Evolutionary conservation across 2,888 invertebrate species (phyloP).

Genomic region (Calameuta idolon): DNA sequence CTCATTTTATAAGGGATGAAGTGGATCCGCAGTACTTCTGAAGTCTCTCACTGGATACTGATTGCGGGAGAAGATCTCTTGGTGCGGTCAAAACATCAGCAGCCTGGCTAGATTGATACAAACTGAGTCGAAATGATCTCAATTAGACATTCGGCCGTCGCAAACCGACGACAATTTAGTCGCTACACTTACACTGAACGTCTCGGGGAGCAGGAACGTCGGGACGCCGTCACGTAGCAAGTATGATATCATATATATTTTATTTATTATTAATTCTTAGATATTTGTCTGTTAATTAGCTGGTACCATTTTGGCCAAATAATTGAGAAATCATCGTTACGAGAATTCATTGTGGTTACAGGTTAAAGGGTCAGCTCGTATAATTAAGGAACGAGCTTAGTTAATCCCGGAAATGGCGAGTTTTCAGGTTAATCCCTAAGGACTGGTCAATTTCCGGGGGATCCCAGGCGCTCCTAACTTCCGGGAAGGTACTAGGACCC

Average conservation of each 20-base stretch:
- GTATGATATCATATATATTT: not conserved
- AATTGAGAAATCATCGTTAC: not conserved
- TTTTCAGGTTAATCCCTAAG: not conserved
- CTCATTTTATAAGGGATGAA: not conserved
- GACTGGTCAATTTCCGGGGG: not conserved
- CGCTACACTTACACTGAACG: not conserved
- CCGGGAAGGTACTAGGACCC: not conserved
- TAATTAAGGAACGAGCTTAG: not conserved
- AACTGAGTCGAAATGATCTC: slow-evolving; percentile 44
- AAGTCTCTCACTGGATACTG: not conserved
- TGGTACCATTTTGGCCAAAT: not conserved
- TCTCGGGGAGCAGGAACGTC: not conserved
- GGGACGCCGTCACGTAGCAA: not conserved
- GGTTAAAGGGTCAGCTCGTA: not conserved
- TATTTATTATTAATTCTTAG: not conserved
- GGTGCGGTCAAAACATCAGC: slow-evolving; percentile 35
- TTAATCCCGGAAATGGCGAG: not conserved
- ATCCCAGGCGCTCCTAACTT: not conserved
- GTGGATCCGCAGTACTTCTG: not conserved
- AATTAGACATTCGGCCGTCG: slow-evolving; percentile 41
- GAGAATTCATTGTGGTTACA: not conserved
- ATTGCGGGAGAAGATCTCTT: not conserved
- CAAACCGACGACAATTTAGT: slow-evolving; percentile 3
- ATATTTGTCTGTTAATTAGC: not conserved
- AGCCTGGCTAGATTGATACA: slow-evolving; percentile 40